Conservation (phyloP, 2,113 vertebrate species). For the Myotis yumanensis region DNA sequence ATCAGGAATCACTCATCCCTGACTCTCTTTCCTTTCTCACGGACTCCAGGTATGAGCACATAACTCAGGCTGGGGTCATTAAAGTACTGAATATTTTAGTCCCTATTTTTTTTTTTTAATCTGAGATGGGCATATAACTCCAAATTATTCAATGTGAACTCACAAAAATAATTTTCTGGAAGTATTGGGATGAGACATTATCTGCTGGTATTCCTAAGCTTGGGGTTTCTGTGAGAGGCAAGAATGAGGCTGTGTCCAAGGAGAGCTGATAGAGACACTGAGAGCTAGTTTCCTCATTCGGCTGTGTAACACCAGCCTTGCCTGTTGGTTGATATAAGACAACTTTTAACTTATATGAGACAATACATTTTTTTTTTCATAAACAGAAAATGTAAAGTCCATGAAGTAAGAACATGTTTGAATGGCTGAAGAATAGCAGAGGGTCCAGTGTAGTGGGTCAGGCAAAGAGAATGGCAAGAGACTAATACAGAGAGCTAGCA, state of each 20-base stretch:
- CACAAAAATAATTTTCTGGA: background rate
- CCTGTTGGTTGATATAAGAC: background rate
- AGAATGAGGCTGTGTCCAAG: background rate
- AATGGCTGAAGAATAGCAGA: background rate
- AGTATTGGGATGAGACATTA: background rate
- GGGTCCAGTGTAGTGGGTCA: background rate
- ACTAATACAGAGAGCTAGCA: background rate
- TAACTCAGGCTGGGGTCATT: background rate
- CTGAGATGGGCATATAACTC: background rate
- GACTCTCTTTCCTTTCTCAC: background rate
- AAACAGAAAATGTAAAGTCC: background rate
- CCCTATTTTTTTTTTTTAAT: background rate
- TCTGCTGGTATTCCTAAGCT: background rate
- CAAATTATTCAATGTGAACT: background rate
- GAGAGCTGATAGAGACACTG: background rate
- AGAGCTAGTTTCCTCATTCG: background rate
- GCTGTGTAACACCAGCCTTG: background rate
- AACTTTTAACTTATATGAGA: background rate
- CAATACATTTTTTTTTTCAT: background rate
- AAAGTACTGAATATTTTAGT: background rate
- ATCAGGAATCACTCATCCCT: background rate
- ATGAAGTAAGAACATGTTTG: background rate
- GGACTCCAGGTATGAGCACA: constrained; percentile 2
- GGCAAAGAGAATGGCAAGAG: background rate
- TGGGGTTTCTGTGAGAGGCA: no score